A percentile compares a stretch with the other conserved stretches of the same genome.
phyloP scores from a whole-genome alignment of 2,797 vertebrate genomes.

The Silurus lanzhouensis region DNA sequence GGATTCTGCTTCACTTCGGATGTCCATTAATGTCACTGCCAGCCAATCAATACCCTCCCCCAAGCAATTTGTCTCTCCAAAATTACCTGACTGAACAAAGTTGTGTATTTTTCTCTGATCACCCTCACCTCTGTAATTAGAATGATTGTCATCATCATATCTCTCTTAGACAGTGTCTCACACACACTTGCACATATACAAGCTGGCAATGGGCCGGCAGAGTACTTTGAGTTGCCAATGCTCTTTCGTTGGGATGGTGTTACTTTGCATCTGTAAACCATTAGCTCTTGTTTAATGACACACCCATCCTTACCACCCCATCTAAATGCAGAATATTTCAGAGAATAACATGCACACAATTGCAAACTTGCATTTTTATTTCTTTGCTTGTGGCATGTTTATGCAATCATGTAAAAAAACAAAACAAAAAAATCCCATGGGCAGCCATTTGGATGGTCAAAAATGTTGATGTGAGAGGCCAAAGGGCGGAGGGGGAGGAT shows the following conservation, averaged over 20 bases:
- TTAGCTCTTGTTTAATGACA: not conserved
- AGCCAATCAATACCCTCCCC: constrained; percentile 61
- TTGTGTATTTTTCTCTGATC: constrained; percentile 43
- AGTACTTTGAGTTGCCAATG: not conserved
- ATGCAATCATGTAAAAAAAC: not conserved
- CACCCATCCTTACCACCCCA: not conserved
- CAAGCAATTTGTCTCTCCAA: constrained; percentile 45
- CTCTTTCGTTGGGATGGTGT: not conserved
- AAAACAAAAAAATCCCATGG: not conserved
- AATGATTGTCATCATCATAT: constrained; percentile 46
- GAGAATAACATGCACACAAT: not conserved
- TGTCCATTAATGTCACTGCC: constrained; percentile 63
- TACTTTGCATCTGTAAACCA: not conserved
- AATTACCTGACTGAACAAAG: constrained; percentile 46
- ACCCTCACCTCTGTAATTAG: constrained; percentile 43
- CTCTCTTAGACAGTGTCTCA: constrained; percentile 6
- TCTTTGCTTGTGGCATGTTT: not conserved
- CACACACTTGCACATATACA: constrained; percentile 11
- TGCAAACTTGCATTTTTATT: not conserved
- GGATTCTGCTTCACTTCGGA: constrained; percentile 65
- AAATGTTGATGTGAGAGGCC: not conserved
- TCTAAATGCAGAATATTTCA: not conserved
- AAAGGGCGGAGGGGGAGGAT: not conserved
- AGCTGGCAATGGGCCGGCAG: not conserved
- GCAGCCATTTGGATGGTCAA: not conserved